These are phyloP conservation scores for Poecilia picta DNA, from an alignment of 2,797 vertebrate genomes.

Conservation along the genomic window DNA sequence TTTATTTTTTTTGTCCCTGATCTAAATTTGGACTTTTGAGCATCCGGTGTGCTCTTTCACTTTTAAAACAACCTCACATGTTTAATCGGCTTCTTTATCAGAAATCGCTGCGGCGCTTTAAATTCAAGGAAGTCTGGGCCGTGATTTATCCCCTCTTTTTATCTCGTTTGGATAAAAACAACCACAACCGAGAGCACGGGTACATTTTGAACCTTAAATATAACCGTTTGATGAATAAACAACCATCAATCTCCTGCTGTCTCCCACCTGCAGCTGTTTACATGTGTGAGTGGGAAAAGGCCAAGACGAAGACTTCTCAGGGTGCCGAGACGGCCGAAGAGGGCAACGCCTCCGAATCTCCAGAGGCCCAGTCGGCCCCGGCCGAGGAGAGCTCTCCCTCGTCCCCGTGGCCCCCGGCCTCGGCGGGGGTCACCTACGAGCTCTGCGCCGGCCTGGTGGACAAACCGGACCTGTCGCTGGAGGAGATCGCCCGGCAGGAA, in stretches of 20 bases:
- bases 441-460: slow-evolving; percentile 93
- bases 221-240: not conserved
- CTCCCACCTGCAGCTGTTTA: slow-evolving; percentile 84
- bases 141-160: slow-evolving; percentile 60
- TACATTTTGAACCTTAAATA: slow-evolving; percentile 18
- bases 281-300: slow-evolving; percentile 88
- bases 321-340: slow-evolving; percentile 67
- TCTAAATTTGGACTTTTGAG: slow-evolving; percentile 39
- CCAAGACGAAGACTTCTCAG: slow-evolving; percentile 76
- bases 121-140: slow-evolving; percentile 81
- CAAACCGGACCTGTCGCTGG: slow-evolving; percentile 88
- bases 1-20: slow-evolving; percentile 12
- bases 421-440: slow-evolving; percentile 88
- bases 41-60: slow-evolving; percentile 53
- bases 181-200: slow-evolving; percentile 27
- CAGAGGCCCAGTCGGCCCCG: slow-evolving; percentile 58
- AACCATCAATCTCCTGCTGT: not conserved
- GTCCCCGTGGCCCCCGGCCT: slow-evolving; percentile 81
- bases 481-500: slow-evolving; percentile 91
- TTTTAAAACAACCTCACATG: slow-evolving; percentile 43
- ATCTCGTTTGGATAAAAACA: slow-evolving; percentile 36
- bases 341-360: slow-evolving; percentile 61
- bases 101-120: slow-evolving; percentile 49
- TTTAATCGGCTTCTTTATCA: slow-evolving; percentile 57
- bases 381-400: slow-evolving; percentile 52